Evolutionary conservation across 2,888 invertebrate genomes (phyloP).

Genomic region (Ophion ventricosus): DNA sequence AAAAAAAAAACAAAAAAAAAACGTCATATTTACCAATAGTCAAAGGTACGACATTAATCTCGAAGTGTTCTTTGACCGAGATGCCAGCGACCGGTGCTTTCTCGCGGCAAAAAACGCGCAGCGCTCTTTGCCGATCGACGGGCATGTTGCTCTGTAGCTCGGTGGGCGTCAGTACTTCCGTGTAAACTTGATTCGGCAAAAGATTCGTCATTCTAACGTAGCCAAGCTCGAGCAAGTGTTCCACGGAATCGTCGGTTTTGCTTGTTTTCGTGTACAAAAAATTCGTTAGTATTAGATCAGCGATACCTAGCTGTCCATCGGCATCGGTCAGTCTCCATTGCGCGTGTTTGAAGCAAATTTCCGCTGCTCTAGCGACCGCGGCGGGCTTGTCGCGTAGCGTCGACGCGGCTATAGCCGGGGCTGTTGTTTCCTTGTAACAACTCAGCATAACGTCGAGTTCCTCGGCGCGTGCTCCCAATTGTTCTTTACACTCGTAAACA

Average conservation of each 20-base stretch:
- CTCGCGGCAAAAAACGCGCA: constrained; percentile 97
- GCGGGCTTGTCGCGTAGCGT: constrained; percentile 89
- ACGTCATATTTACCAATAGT: constrained; percentile 87
- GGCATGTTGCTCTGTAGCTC: constrained; percentile 94
- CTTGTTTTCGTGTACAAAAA: constrained; percentile 99
- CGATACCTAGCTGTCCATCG: constrained; percentile 98
- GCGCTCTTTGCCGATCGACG: constrained; percentile 92
- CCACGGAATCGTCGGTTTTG: constrained; percentile 98
- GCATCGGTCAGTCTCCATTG: constrained; percentile 99
- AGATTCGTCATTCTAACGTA: constrained; percentile 98
- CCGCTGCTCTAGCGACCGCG: constrained; percentile 92
- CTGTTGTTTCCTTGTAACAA: constrained; percentile 93
- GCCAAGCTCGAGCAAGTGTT: constrained; percentile 97
- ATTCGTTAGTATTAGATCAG: constrained; percentile 97
- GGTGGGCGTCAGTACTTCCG: constrained; percentile 92
- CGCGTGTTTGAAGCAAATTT: constrained; percentile 99
- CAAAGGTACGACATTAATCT: constrained; percentile 98
- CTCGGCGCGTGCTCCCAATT: constrained; percentile 93
- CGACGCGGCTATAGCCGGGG: constrained; percentile 84
- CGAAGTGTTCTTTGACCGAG: constrained; percentile 99
- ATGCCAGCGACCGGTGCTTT: constrained; percentile 99
- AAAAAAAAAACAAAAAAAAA: not conserved
- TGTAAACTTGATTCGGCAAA: constrained; percentile 96
- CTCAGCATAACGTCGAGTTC: constrained; percentile 98
- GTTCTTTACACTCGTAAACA: constrained; percentile 95